Base-by-base conservation (phyloP, 1,140 invertebrate genomes). In the Steinernema feltiae region DNA sequence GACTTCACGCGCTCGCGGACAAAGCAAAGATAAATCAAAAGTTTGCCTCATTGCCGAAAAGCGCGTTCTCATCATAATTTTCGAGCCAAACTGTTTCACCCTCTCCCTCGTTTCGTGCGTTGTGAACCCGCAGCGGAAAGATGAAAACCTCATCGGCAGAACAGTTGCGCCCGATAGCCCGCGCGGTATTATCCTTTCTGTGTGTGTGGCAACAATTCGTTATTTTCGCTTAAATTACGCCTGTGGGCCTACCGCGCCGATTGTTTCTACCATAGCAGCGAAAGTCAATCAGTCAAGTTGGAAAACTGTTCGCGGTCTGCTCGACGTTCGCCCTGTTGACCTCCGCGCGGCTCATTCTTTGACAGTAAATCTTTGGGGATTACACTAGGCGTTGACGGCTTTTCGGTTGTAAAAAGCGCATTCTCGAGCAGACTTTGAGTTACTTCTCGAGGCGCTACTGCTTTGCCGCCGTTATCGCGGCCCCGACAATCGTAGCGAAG, bases 391-490 rank as follows among this genome's bases (percentile, higher is more conserved):
- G 15, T 21, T 63, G 53, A 63, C 53, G 53, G 53, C 53, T 63
- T 63, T n/a, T 63, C 53, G 53, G 53, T 63, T 63, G 53, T 63
- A 63, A 63, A 63, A 63, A 63, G 53, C 53, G 53, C 53, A 63
- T 63, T 63, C 53, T 27, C 53, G 53, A 63, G 24, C 53, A 63
- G 53, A 63, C 53, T 63, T 63, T 27, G 53, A 63, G 53, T 63
- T 63, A 63, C 53, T 63, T 17, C 7, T 46, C 12, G 3, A 15
- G 15, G 53, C 15, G 53, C 53, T 63, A 63, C 53, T 63, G 53
- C 53, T 63, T 63, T 63, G 12, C 35, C 35, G 7, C 24, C 12
- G 2, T 27, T 21, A 21, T 15, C 24, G 15, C 53, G 53, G 53
- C 53, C 7, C 7, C 15, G 53, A 27, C 24, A 46, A 46, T 46